Conservation (phyloP, 1,140 invertebrate genomes). For the Drosophila melanica region DNA sequence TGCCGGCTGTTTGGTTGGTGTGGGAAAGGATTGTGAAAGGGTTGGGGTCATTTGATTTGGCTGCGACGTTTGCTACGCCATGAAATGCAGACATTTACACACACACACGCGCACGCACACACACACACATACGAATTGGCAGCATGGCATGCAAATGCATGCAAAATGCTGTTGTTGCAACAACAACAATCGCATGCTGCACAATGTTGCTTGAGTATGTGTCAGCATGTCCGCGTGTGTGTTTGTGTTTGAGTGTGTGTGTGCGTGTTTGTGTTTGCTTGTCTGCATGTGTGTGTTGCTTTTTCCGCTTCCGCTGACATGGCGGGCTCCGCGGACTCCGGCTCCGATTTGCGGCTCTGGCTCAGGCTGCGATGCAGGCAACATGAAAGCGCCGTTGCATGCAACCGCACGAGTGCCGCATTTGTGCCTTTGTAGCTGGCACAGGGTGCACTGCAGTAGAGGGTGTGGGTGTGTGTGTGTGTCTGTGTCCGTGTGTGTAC, state of each 20-base stretch:
- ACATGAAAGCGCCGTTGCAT: slow-evolving; percentile 80
- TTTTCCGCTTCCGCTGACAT: slow-evolving; percentile 82
- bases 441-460: slow-evolving; percentile 18
- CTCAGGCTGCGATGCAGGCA: slow-evolving; percentile 36
- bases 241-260: slow-evolving; percentile 19
- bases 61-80: background rate
- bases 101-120: slow-evolving; percentile 10
- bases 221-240: slow-evolving; percentile 4
- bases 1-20: background rate
- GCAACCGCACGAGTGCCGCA: slow-evolving; percentile 78
- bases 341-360: slow-evolving; percentile 5
- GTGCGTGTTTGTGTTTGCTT: slow-evolving; percentile 20
- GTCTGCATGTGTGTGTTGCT: slow-evolving; percentile 59
- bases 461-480: no score
- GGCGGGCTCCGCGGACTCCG: slow-evolving; percentile 46
- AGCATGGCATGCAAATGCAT: slow-evolving; percentile 72
- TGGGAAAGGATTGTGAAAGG: no score
- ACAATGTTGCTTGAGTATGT: slow-evolving; percentile 55
- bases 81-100: slow-evolving; percentile 24
- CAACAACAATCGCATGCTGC: slow-evolving; percentile 46
- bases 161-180: slow-evolving; percentile 46
- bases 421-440: slow-evolving; percentile 73
- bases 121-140: slow-evolving; percentile 39
- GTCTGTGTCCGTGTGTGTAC: no score
- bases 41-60: slow-evolving; percentile 9